Percentiles rank a stretch among this genome's conserved stretches.
phyloP scores from a whole-genome alignment of 1,140 invertebrate species.

The Drosophila baimaii region DNA sequence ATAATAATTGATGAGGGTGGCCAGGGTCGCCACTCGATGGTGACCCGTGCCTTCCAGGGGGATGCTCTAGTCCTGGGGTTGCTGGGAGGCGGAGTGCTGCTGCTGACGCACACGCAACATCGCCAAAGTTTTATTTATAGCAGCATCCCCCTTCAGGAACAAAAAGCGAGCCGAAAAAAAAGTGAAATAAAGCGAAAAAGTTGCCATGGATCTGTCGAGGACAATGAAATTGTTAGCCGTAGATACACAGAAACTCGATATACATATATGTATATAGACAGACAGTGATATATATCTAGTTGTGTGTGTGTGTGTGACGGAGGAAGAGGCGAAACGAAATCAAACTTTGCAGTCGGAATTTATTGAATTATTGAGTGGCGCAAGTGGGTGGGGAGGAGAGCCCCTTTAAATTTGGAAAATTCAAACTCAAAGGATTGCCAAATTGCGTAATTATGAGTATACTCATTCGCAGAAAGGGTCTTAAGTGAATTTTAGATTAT shows the following conservation, averaged over 20 bases:
- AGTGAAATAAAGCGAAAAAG: conserved; percentile 30
- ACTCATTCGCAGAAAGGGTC: background rate
- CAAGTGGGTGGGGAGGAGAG: background rate
- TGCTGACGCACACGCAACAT: conserved; percentile 46
- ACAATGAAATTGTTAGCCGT: conserved; percentile 42
- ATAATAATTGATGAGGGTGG: conserved; percentile 53
- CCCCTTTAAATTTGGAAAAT: conserved; percentile 1
- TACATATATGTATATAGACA: conserved; percentile 17
- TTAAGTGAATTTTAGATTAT: conserved; percentile 7
- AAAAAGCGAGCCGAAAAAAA: conserved; percentile 16
- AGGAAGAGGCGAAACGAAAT: conserved; percentile 17
- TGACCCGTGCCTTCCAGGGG: conserved; percentile 25
- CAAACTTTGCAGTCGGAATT: conserved; percentile 35
- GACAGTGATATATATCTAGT: conserved; percentile 25
- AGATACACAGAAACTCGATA: conserved; percentile 14
- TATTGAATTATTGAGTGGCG: conserved; percentile 35
- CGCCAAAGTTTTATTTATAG: conserved; percentile 49
- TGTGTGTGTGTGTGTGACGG: background rate
- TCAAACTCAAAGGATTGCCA: conserved; percentile 7
- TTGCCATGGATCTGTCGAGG: conserved; percentile 50
- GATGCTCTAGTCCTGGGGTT: background rate
- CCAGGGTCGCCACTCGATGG: conserved; percentile 7
- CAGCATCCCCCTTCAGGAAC: conserved; percentile 39
- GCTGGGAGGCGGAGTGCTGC: no score
- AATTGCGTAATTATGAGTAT: conserved; percentile 1